Base-by-base conservation (phyloP, 2,113 vertebrate genomes). In the Triplophysa tibetana region DNA sequence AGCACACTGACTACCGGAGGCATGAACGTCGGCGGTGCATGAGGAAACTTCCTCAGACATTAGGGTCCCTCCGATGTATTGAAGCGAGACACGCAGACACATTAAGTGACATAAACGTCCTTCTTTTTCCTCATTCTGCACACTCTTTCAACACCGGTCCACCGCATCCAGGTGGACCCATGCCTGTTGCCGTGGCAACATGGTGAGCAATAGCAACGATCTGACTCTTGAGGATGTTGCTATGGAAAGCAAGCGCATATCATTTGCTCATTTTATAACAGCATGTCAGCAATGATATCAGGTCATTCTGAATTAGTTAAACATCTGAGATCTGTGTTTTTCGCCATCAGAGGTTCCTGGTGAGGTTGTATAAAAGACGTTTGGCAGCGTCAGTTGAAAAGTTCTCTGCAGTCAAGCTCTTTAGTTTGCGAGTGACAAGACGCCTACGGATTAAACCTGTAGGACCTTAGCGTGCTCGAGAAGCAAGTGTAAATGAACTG, bases 171-270 rank as follows among this genome's bases (percentile, higher is more conserved):
- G 77, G 85, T 89, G 89, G 85, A 87, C 84, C 81, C 82, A 17
- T 81, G 79, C 84, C 88, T 86, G 93, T 93, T 93, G 90, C 92
- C 90, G 84, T 90, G 91, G 91, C 89, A 92, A 93, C 93, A 74
- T 84, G 79, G 83, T 78, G 81, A 88, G 81, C 24, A 38, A 79
- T 81, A 81, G 45, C 74, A 79, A 82, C 38, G 43, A 67, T 79
- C 48, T 77, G 83, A 72, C 72, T 79, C 48, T 52, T 0, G 72
- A 26, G 81, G 74, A 60, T 68, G 77, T 87, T 75, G 43, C 80
- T 74, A 64, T 33, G 82, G 84, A 85, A 67, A 64, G 63, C 83
- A 41, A 52, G 64, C 12, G 26, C 26, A 19, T 52, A 61, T 65
- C 61, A 79, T 79, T 70, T 79, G 58, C 70, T 84, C 78, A 67